Base-by-base conservation (phyloP, 2,888 invertebrate genomes). In the Sinotaia quadrata region DNA sequence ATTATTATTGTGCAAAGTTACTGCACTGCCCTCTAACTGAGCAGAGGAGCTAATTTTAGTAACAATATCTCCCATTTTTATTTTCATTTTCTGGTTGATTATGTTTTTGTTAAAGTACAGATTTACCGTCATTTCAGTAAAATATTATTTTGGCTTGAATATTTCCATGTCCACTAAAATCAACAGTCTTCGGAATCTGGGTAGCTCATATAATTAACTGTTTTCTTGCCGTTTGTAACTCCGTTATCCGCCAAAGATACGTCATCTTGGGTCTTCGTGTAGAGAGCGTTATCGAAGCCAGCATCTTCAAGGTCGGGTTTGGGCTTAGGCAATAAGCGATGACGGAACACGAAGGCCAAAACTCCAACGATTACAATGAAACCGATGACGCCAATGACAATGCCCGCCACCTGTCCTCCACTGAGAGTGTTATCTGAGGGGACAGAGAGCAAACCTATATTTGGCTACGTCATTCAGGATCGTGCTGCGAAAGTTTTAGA, bases 241-340 rank as follows among this genome's bases (percentile, higher is more conserved):
- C 33, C 49, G 10, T 49, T 49, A n/a, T 41, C 21, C 21, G 65
- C 31, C 8, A 65, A 21, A 2, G 61, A 36, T 49, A 71, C 67
- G 12, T 65, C 59, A 4, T 73, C 69, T 8, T 67, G 52, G 4
- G 60, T 34, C 24, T 70, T 70, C 29, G 51, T 49, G 44, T 73
- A 78, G 10, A 78, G 61, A 2, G 77, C 78, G 60, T 78, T 78
- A 21, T 76, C 74, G 47, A 75, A 77, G 29, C 76, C 75, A 15
- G 56, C 44, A 1, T 8, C 18, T 15, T 65, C 65, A 41, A 21
- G 69, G 4, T 34, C 21, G 8, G 27, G 27, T 2, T 2, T 2
- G 7, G 52, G 21, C 0, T 15, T 18, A 4, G 34, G 33, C 2
- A 21, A 10, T 4, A 47, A 34, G 15, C 71, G 62, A 3, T 67